phyloP scores from a whole-genome alignment of 1,140 invertebrate genomes.

The Bombyx mandarina region DNA sequence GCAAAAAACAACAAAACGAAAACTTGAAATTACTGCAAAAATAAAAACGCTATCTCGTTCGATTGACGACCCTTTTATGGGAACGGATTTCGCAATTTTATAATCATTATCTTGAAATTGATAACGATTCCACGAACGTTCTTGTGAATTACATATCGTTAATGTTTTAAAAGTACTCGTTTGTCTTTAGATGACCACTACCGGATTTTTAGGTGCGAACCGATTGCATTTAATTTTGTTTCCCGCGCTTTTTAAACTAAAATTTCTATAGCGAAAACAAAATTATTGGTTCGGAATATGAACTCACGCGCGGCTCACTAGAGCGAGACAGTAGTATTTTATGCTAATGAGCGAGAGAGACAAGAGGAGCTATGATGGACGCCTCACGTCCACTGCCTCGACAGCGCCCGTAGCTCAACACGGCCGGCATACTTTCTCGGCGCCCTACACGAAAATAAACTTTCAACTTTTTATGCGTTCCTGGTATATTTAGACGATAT shows the following conservation, averaged over 20 bases:
- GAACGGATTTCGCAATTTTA: slow-evolving; percentile 22
- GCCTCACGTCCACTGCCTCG: slow-evolving; percentile 31
- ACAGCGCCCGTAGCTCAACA: slow-evolving; percentile 51
- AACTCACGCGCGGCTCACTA: slow-evolving; percentile 33
- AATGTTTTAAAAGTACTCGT: too few relatives aligned
- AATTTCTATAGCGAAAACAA: slow-evolving; percentile 46
- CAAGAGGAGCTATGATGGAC: slow-evolving; percentile 44
- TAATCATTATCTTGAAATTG: background rate
- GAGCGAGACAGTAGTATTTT: slow-evolving; percentile 25
- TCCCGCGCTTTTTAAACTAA: slow-evolving; percentile 36
- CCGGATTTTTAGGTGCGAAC: too few relatives aligned
- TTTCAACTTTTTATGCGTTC: slow-evolving; percentile 55
- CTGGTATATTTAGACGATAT: slow-evolving; percentile 63
- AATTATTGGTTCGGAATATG: slow-evolving; percentile 50
- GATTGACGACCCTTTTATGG: slow-evolving; percentile 32
- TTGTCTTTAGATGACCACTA: too few relatives aligned
- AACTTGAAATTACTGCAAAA: slow-evolving; percentile 36
- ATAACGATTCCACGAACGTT: too few relatives aligned
- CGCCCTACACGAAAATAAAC: slow-evolving; percentile 53
- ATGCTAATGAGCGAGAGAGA: slow-evolving; percentile 27
- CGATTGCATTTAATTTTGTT: background rate
- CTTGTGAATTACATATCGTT: too few relatives aligned
- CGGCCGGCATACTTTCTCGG: slow-evolving; percentile 58
- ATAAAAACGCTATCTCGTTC: slow-evolving; percentile 27
- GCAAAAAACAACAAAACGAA: slow-evolving; percentile 31